Evolutionary conservation across 2,113 vertebrate species (phyloP).

Genomic region (Apodemus sylvaticus): DNA sequence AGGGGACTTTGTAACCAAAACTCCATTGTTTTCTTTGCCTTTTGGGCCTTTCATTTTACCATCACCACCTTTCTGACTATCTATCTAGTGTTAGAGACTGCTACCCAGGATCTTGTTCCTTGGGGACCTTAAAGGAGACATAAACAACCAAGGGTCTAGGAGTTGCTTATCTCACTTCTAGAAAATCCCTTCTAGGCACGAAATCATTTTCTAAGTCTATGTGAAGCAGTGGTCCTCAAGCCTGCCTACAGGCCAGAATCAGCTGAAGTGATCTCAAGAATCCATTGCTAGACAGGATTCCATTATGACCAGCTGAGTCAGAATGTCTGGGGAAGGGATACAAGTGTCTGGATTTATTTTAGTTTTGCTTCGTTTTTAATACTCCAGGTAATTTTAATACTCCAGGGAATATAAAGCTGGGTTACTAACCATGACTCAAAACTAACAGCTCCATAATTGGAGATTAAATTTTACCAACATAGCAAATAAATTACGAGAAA

Average conservation of each 20-base stretch:
- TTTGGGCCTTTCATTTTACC: neutral
- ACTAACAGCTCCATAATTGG: conserved; percentile 33
- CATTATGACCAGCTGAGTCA: neutral
- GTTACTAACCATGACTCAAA: neutral
- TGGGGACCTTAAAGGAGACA: neutral
- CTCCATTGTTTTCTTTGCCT: neutral
- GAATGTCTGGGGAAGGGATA: neutral
- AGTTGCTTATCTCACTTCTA: conserved; percentile 19
- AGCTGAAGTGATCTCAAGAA: neutral
- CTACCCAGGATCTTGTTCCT: conserved; percentile 27
- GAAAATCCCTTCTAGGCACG: conserved; percentile 15
- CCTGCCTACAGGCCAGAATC: neutral
- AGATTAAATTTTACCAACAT: conserved; percentile 47
- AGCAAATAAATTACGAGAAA: conserved; percentile 42
- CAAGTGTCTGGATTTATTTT: neutral
- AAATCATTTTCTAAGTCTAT: conserved; percentile 27
- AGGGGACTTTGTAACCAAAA: neutral
- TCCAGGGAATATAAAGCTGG: neutral
- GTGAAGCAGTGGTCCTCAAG: neutral
- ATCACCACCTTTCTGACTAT: conserved; percentile 1
- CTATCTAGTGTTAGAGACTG: conserved; percentile 8
- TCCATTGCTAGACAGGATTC: neutral
- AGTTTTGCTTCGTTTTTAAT: neutral
- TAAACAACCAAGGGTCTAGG: conserved; percentile 10
- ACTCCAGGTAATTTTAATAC: neutral